phyloP scores from a whole-genome alignment of 2,113 vertebrate genomes.

The Erpornis zantholeuca region DNA sequence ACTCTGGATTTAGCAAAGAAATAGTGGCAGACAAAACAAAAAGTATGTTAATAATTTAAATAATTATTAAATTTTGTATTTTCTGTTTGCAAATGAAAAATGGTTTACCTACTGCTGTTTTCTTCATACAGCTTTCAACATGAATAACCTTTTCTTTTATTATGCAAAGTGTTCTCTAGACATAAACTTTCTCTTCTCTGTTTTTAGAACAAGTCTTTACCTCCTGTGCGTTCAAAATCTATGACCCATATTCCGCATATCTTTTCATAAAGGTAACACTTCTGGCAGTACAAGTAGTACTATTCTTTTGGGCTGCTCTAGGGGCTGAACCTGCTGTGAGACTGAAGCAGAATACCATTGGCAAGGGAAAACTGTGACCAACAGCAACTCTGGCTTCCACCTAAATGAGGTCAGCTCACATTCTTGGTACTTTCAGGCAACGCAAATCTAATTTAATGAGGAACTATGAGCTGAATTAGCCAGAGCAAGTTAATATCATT shows the following conservation, averaged over 20 bases:
- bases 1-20: neutral
- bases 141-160: rapidly evolving
- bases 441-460: neutral
- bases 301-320: neutral
- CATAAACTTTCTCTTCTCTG: neutral
- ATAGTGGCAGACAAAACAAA: neutral
- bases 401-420: neutral
- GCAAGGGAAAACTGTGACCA: neutral
- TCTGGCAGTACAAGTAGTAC: neutral
- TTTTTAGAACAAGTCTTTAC: neutral
- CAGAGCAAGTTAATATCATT: neutral
- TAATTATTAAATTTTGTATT: neutral
- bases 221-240: neutral
- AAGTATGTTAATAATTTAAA: neutral
- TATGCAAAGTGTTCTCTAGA: neutral
- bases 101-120: neutral
- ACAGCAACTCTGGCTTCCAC: neutral
- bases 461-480: neutral
- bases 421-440: neutral
- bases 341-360: neutral
- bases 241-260: neutral
- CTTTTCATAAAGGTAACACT: neutral
- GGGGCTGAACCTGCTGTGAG: neutral
- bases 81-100: neutral
- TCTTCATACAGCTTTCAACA: neutral